A percentile compares a stretch with the other conserved stretches of the same genome.
Conservation (phyloP, 2,113 vertebrate genomes). For the Sisor rabdophorus region DNA sequence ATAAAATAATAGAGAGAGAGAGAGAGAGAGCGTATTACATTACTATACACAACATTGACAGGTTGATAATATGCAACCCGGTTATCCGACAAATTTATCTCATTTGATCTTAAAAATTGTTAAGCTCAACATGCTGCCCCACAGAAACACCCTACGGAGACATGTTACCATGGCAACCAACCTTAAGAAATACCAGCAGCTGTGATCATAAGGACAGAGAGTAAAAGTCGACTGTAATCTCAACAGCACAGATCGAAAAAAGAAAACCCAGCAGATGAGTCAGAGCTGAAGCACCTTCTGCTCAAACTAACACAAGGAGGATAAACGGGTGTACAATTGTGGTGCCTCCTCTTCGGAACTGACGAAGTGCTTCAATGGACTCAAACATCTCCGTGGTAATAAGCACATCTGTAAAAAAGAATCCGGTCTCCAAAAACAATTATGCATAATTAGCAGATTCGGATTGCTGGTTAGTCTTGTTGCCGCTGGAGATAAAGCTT, state of each 20-base stretch:
- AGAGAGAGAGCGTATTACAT: background rate
- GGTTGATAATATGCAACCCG: background rate
- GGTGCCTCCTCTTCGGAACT: background rate
- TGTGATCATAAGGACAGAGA: slow-evolving; percentile 13
- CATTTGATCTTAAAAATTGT: slow-evolving; percentile 12
- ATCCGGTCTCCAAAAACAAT: slow-evolving; percentile 11
- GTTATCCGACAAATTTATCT: background rate
- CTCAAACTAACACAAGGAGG: background rate
- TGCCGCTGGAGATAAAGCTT: background rate
- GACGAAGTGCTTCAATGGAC: background rate
- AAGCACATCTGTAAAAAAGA: slow-evolving; percentile 2
- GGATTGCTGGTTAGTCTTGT: slow-evolving; percentile 1
- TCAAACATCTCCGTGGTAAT: background rate
- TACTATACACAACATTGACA: slow-evolving; percentile 4
- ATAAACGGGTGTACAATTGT: slow-evolving; percentile 5
- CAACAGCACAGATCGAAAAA: background rate
- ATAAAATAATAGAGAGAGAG: background rate
- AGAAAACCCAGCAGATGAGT: background rate
- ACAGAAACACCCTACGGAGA: background rate
- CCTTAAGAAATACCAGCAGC: slow-evolving; percentile 17
- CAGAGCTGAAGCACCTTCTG: slow-evolving; percentile 5
- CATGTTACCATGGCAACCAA: slow-evolving; percentile 44
- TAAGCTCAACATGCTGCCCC: slow-evolving; percentile 6
- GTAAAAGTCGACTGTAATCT: slow-evolving; percentile 27
- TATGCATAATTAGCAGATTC: background rate